phyloP scores from a whole-genome alignment of 2,888 invertebrate species.

The Drosophila affinis region DNA sequence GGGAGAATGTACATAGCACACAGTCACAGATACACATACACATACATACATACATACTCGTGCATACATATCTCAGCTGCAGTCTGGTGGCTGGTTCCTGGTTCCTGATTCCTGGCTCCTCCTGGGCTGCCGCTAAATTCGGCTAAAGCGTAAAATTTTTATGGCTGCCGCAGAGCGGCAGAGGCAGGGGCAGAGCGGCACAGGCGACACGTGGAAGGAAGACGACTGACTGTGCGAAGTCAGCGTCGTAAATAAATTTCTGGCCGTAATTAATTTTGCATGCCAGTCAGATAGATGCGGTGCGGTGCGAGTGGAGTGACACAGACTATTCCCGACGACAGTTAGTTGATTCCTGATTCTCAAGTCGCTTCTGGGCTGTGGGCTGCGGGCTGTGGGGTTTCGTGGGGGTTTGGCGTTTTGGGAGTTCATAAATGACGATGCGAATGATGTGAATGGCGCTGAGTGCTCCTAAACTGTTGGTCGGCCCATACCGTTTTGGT shows the following conservation, averaged over 20 bases:
- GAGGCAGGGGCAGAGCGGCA: neutral
- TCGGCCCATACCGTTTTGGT: slow-evolving; percentile 51
- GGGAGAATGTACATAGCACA: slow-evolving; percentile 49
- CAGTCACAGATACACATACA: too few relatives aligned
- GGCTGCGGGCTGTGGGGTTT: too few relatives aligned
- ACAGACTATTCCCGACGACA: slow-evolving; percentile 4
- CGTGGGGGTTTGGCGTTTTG: neutral
- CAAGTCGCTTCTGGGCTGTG: slow-evolving; percentile 16
- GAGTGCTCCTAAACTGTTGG: slow-evolving; percentile 35
- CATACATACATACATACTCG: too few relatives aligned
- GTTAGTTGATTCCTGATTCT: slow-evolving; percentile 2
- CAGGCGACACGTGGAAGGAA: slow-evolving; percentile 15
- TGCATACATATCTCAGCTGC: slow-evolving; percentile 54
- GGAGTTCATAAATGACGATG: slow-evolving; percentile 55
- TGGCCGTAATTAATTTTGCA: slow-evolving; percentile 76
- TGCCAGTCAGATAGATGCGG: slow-evolving; percentile 62
- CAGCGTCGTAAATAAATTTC: slow-evolving; percentile 68
- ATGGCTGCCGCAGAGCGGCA: slow-evolving; percentile 58
- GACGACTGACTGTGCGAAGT: slow-evolving; percentile 14
- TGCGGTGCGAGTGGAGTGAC: slow-evolving; percentile 1
- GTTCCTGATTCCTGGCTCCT: slow-evolving; percentile 17
- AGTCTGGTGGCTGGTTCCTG: slow-evolving; percentile 11
- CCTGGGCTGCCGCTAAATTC: slow-evolving; percentile 54
- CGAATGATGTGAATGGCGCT: slow-evolving; percentile 58
- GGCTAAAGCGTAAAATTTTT: slow-evolving; percentile 76